Evolutionary conservation across 2,888 invertebrate species (phyloP), one percentile per base, ranked within the genome.

Genomic region (Cephalotes varians): DNA sequence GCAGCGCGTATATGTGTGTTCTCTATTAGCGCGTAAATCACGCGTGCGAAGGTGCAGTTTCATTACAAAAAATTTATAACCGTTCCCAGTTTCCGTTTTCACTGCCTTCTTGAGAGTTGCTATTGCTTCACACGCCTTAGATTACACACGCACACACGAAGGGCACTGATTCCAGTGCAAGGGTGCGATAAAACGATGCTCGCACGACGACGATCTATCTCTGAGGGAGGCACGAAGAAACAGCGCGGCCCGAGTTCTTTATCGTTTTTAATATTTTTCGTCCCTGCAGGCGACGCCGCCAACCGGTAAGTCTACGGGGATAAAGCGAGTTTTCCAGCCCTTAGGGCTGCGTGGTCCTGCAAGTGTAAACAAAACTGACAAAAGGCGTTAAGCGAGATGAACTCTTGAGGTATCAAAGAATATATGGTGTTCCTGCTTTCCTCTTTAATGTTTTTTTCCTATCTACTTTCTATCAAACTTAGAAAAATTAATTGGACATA

Each of bases 181-280:
- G 37, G 34, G 28, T n/a, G n/a, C 69, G 54, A 77, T 77, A 77
- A 77, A 64, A 77, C 47, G 47, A 60, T 56, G 54, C 58, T 67
- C 82, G 40, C 67, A 49, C 44, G 67, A 47, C 71, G 64, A 67
- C 62, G 49, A 81, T 81, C 58, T 73, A 80, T 80, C 60, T 62
- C 72, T 18, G 5, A 10, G 44, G 28, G 25, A 51, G 62, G 60
- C 64, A 40, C 73, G 28, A 73, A 64, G 44, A 67, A 74, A 51
- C 21, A 40, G 40, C 40, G 31, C 51, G 28, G n/a, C 77, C 56
- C 62, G 56, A 62, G 79, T 79, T 67, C 54, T 85, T 85, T 82
- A 74, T 85, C 71, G 82, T 64, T 71, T 64, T 83, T 72, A 82
- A 82, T 82, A 82, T 82, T 82, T 82, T 79, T 79, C 82, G 40